Conservation (phyloP, 2,888 invertebrate genomes). For the Plebejus anna region DNA sequence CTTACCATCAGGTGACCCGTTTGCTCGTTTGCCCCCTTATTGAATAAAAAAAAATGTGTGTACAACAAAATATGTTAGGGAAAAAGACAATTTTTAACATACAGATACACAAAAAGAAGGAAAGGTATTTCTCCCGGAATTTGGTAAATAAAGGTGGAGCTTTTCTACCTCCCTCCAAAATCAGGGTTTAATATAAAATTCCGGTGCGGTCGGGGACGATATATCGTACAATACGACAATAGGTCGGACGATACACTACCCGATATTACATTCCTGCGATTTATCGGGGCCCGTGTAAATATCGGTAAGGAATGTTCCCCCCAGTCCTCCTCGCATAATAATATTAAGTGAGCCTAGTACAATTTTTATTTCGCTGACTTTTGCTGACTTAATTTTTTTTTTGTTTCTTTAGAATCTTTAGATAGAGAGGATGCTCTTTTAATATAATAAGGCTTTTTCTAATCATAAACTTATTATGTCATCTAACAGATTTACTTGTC, state of each 20-base stretch:
- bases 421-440: background rate
- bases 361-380: conserved; percentile 28
- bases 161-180: conserved; percentile 1
- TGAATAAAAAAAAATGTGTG: too few species aligned
- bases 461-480: background rate
- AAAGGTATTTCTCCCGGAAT: background rate
- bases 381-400: conserved; percentile 27
- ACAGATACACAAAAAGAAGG: background rate
- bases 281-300: conserved; percentile 39
- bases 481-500: background rate
- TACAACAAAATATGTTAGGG: too few species aligned
- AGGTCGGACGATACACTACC: conserved; percentile 32
- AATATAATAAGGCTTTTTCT: background rate
- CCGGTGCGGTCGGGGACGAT: conserved; percentile 21
- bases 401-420: too few species aligned
- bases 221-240: background rate
- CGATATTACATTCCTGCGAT: conserved; percentile 41
- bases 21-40: too few species aligned
- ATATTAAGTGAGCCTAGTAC: conserved; percentile 43
- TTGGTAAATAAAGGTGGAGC: conserved; percentile 13
- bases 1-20: too few species aligned
- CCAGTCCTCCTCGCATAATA: conserved; percentile 43
- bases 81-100: background rate
- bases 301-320: conserved; percentile 34
- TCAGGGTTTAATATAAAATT: conserved; percentile 27